Evolutionary conservation across 2,888 invertebrate species (phyloP).

Genomic region (Sylvicola cinctus): DNA sequence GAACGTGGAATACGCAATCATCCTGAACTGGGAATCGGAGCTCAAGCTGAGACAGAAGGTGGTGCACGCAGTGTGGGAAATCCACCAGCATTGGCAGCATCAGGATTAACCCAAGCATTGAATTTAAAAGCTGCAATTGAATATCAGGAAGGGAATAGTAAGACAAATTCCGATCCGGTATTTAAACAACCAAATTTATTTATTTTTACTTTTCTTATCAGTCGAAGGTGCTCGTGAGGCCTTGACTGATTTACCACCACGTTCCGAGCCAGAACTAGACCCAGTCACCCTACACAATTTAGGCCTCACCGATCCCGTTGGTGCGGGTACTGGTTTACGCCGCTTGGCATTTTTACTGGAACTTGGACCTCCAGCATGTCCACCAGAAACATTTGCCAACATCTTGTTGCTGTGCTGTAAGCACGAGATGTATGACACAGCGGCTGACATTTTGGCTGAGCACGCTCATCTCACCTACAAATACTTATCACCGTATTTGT

Average conservation of each 20-base stretch:
- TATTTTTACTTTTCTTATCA: constrained; percentile 14
- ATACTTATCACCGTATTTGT: constrained; percentile 78
- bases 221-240: constrained; percentile 74
- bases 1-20: constrained; percentile 91
- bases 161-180: no score
- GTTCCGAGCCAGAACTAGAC: constrained; percentile 92
- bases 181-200: background rate
- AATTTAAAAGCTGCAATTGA: constrained; percentile 97
- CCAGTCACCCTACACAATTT: constrained; percentile 95
- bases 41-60: constrained; percentile 60
- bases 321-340: constrained; percentile 67
- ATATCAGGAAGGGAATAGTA: constrained; percentile 74
- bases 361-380: constrained; percentile 70
- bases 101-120: constrained; percentile 92
- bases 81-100: constrained; percentile 80
- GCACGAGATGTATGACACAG: constrained; percentile 92
- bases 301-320: constrained; percentile 73
- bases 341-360: constrained; percentile 84
- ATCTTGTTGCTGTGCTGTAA: constrained; percentile 86
- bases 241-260: constrained; percentile 72
- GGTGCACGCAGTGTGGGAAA: constrained; percentile 90
- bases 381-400: constrained; percentile 94
- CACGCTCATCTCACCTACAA: constrained; percentile 93
- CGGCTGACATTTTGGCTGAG: constrained; percentile 94
- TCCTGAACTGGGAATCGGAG: constrained; percentile 91